These are phyloP conservation scores for Aspidoscelis tigris DNA, from an alignment of 2,113 vertebrate genomes.

Conservation along the genomic window DNA sequence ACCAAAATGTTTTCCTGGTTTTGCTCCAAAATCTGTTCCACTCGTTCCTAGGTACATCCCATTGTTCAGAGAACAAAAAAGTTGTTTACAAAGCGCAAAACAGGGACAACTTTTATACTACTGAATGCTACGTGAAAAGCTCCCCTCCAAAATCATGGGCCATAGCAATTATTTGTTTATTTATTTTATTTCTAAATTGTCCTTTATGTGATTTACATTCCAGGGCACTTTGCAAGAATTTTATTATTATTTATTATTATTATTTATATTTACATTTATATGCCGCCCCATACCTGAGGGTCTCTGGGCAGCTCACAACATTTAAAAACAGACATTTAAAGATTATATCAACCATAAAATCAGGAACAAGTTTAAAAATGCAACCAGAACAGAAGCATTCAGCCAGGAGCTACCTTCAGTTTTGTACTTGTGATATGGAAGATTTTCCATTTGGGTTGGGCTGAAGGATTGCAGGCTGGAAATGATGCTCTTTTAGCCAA, in stretches of 20 bases:
- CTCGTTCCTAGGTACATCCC: slow-evolving; percentile 3
- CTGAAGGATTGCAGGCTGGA: background rate
- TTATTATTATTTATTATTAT: too few relatives aligned
- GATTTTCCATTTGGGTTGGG: background rate
- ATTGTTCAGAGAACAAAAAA: slow-evolving; percentile 13
- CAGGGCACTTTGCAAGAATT: too few relatives aligned
- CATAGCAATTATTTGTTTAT: background rate
- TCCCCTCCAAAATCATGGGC: slow-evolving; percentile 31
- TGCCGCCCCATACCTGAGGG: too few relatives aligned
- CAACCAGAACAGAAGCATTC: background rate
- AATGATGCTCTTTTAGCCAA: background rate
- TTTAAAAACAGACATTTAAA: too few relatives aligned
- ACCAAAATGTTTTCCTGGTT: background rate
- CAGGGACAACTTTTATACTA: slow-evolving; percentile 43
- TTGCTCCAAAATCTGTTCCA: slow-evolving; percentile 35
- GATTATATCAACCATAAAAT: too few relatives aligned
- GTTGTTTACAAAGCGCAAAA: slow-evolving; percentile 1
- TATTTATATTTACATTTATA: too few relatives aligned
- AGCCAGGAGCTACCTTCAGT: background rate
- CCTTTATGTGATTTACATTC: too few relatives aligned
- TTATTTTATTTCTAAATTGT: too few relatives aligned
- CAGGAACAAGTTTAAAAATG: too few relatives aligned
- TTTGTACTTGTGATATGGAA: slow-evolving; percentile 24
- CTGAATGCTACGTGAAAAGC: slow-evolving; percentile 28
- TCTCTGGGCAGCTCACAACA: too few relatives aligned